Base-by-base conservation (phyloP, 1,140 invertebrate genomes). In the Ceratoteleas bidentatus region DNA sequence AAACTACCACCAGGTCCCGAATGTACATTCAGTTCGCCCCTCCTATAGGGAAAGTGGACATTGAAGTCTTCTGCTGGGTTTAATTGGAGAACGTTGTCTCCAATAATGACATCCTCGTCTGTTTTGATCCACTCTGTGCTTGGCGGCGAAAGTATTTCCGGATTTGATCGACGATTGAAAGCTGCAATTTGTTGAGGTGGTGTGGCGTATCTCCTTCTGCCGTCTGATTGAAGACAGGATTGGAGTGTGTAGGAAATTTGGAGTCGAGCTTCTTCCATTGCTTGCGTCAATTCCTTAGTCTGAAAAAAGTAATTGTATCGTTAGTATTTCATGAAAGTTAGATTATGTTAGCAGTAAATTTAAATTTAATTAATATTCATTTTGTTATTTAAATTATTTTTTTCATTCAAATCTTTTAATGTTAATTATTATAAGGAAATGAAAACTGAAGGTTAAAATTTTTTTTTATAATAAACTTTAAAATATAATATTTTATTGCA, bases 11-110 rank as follows among this genome's bases (percentile, higher is more conserved):
- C 97, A 36, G 96, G 93, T 47, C 95, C 95, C 32, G 90, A 86
- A 89, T 98, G 97, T 6, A 98, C 85, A 91, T 99, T 98, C 9
- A 99, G 93, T 82, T 96, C 96, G 2, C 97, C 97, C 84, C 97
- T 92, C 85, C 93, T 93, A 73, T 97, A 96, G 9, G 98, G 98
- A 92, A 98, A 98, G 88, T 97, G 96, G 61, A 98, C 92, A 87
- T 97, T 97, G 86, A 95, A 98, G 61, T 94, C 91, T 50, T 94
- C 92, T 3, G 93, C 92, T 3, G 97, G 95, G 86, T 95, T 93
- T 32, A 97, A 90, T 83, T 94, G 94, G 3, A 98, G 89, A 38
- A 96, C 91, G 81, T 95, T 92, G 85, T 96, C 95, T 14, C 95
- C 95, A 8, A 95, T 89, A 0, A 96, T 88, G 7, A 93, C 89